Percentiles rank a stretch among this genome's conserved stretches.
Evolutionary conservation across 2,113 vertebrate species (phyloP).

Genomic region (Aythya baeri): DNA sequence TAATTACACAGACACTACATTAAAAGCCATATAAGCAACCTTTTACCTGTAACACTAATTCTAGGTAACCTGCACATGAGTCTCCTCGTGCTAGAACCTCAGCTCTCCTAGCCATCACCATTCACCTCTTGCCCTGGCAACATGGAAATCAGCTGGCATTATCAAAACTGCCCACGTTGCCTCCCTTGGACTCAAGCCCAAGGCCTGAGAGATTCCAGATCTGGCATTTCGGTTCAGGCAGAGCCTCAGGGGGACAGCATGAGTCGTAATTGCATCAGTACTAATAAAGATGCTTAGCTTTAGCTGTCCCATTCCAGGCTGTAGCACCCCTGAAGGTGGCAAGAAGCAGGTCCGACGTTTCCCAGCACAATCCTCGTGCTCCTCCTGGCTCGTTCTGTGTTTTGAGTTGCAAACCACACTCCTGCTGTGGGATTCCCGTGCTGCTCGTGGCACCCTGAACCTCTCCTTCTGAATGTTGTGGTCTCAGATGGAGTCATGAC

Average conservation of each 20-base stretch:
- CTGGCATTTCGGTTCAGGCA: background rate
- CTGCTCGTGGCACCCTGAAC: background rate
- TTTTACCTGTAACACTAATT: background rate
- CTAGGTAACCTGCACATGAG: background rate
- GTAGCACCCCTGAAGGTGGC: background rate
- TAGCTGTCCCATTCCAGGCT: background rate
- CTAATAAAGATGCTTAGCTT: background rate
- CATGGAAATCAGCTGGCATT: background rate
- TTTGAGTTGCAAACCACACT: background rate
- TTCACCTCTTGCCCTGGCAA: background rate
- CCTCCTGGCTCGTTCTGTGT: background rate
- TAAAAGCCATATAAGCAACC: background rate
- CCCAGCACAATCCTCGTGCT: background rate
- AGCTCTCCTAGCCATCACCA: background rate
- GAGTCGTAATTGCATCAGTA: background rate
- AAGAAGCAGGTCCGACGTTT: background rate
- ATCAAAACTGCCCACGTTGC: background rate
- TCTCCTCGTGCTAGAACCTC: background rate
- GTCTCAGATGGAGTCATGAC: background rate
- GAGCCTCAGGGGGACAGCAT: background rate
- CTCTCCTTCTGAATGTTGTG: background rate
- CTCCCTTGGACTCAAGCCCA: background rate
- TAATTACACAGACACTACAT: background rate
- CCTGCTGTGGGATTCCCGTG: background rate
- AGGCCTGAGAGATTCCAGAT: constrained; percentile 7